Evolutionary conservation across 2,113 vertebrate genomes (phyloP).

Genomic region (Heptranchias perlo): DNA sequence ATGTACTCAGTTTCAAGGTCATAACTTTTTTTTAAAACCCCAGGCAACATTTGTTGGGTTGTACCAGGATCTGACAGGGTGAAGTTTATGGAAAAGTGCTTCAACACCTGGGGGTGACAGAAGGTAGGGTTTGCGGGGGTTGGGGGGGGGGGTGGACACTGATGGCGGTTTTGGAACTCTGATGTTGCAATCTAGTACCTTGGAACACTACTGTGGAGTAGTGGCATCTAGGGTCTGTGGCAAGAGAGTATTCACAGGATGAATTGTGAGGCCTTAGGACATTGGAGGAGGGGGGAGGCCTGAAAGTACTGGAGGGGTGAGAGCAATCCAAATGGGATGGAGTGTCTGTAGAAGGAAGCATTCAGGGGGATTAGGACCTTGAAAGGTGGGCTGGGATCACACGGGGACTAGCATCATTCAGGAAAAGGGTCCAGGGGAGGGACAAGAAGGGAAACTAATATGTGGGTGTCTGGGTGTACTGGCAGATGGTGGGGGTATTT

Average conservation of each 20-base stretch:
- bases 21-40: background rate
- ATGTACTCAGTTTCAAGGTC: background rate
- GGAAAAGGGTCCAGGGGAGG: background rate
- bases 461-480: background rate
- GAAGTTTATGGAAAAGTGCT: too few species aligned
- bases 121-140: too few species aligned
- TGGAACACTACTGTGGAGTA: background rate
- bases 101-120: too few species aligned
- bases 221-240: background rate
- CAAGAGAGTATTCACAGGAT: background rate
- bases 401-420: background rate
- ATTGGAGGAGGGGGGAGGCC: background rate
- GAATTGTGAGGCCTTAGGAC: background rate
- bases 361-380: background rate
- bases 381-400: background rate
- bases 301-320: too few species aligned
- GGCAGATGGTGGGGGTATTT: background rate
- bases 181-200: background rate
- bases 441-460: background rate
- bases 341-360: background rate
- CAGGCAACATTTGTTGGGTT: too few species aligned
- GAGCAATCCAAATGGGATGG: too few species aligned
- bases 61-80: too few species aligned
- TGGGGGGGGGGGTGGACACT: background rate
- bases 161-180: background rate